Evolutionary conservation across 1,140 invertebrate species (phyloP), one percentile per base, ranked within the genome.

Genomic region (Pogonomyrmex californicus): DNA sequence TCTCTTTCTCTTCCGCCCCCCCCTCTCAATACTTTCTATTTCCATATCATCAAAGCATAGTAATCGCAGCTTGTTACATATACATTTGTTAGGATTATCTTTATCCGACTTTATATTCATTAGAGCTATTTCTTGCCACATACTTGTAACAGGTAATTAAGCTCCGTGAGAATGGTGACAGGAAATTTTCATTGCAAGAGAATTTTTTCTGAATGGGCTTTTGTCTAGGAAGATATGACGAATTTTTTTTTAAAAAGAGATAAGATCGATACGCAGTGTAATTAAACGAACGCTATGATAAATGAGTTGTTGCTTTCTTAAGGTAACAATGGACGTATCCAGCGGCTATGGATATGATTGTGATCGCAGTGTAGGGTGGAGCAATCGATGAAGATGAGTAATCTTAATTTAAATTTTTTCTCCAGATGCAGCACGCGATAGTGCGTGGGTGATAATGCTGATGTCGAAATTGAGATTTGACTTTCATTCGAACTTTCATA

Each of bases 351-450:
- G 17, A 70, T 56, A 75, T 10, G 68, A 83, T 83, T 47, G 65
- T 58, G 65, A 81, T 81, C 65, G 51, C 79, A 6, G 7, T 30
- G 1, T 41, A n/a, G 56, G 17, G 44, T 60, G 44, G 44, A 49
- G 54, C 79, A 75, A 83, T 83, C 33, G 79, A 62, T 49, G 54
- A 49, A 60, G 68, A 83, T 75, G 79, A 83, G 54, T 83, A 75
- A 83, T 83, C 79, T 83, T 75, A 83, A 83, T 83, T 83, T 47
- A 82, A 12, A 30, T 23, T n/a, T 75, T 33, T 75, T 83, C 14
- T 70, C 79, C 79, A 83, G 54, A 54, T 75, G 68, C 41, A 54
- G 33, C 68, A 75, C 41, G 68, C 68, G 12, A 83, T 73, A 68
- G 17, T 6, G 3, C 5, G 14, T 41, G 17, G 10, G 44, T 47